phyloP scores from a whole-genome alignment of 2,888 invertebrate species.

The Cloeon dipterum region DNA sequence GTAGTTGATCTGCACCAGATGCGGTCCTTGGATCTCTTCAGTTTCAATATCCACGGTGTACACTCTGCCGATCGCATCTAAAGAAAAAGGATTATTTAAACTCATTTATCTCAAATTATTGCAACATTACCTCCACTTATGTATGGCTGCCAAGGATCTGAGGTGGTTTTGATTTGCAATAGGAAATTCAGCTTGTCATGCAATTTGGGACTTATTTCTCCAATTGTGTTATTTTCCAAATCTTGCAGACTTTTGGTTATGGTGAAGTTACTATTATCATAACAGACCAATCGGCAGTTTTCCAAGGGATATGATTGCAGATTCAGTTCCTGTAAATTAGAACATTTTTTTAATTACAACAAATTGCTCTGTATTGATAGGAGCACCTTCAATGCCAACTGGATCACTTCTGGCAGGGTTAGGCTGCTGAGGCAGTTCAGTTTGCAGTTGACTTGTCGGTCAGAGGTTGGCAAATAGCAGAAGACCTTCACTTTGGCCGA shows the following conservation, averaged over 20 bases:
- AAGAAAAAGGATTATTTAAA: conserved; percentile 1
- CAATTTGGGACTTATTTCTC: conserved; percentile 21
- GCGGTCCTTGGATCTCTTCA: conserved; percentile 34
- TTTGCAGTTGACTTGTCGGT: conserved; percentile 26
- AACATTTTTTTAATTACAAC: not conserved
- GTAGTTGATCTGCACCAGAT: conserved; percentile 30
- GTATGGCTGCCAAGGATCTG: conserved; percentile 35
- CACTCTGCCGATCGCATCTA: conserved; percentile 31
- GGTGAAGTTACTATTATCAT: conserved; percentile 34
- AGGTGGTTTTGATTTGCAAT: conserved; percentile 35
- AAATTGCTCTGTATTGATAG: not conserved
- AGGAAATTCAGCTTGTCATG: conserved; percentile 31
- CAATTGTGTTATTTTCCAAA: conserved; percentile 23
- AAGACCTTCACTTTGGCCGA: conserved; percentile 37
- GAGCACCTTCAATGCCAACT: conserved; percentile 28
- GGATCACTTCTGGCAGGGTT: conserved; percentile 31
- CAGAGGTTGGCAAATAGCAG: conserved; percentile 32
- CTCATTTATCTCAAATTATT: too few species aligned
- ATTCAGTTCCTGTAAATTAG: not conserved
- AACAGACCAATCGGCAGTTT: conserved; percentile 46
- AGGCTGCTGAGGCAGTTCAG: conserved; percentile 32
- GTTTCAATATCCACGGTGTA: conserved; percentile 33
- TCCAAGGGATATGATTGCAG: conserved; percentile 16
- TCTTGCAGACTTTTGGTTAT: conserved; percentile 43
- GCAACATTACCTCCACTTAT: conserved; percentile 38